Conservation (phyloP, 2,888 invertebrate genomes). For the Euzophera pinguis region DNA sequence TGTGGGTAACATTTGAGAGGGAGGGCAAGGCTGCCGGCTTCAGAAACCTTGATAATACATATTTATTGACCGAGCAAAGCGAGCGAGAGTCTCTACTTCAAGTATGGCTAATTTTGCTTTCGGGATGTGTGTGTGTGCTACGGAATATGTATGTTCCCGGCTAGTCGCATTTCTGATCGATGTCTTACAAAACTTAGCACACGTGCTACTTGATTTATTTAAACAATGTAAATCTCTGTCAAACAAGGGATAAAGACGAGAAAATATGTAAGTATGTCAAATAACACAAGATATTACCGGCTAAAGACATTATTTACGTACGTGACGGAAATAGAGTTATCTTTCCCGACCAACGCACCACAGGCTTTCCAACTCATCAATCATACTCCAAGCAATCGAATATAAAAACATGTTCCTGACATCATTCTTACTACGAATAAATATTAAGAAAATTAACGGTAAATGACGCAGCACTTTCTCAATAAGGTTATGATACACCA, state of each 20-base stretch:
- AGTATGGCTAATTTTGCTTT: too few relatives aligned
- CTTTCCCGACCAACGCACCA: background rate
- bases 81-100: too few relatives aligned
- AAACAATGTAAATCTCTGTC: too few relatives aligned
- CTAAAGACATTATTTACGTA: background rate
- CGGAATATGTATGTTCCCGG: too few relatives aligned
- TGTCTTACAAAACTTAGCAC: too few relatives aligned
- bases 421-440: background rate
- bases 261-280: too few relatives aligned
- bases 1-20: background rate
- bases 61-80: too few relatives aligned
- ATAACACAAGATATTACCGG: too few relatives aligned
- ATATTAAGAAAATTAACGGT: background rate
- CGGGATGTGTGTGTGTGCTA: too few relatives aligned
- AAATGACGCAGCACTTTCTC: background rate
- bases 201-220: too few relatives aligned
- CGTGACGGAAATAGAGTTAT: background rate
- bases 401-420: background rate
- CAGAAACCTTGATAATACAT: background rate
- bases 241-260: too few relatives aligned
- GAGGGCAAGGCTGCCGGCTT: background rate
- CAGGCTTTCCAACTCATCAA: background rate
- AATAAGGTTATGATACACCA: background rate
- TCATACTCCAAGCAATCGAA: background rate
- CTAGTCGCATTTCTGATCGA: too few relatives aligned